phyloP scores from a whole-genome alignment of 2,888 invertebrate species.

The Brenthis hecate region DNA sequence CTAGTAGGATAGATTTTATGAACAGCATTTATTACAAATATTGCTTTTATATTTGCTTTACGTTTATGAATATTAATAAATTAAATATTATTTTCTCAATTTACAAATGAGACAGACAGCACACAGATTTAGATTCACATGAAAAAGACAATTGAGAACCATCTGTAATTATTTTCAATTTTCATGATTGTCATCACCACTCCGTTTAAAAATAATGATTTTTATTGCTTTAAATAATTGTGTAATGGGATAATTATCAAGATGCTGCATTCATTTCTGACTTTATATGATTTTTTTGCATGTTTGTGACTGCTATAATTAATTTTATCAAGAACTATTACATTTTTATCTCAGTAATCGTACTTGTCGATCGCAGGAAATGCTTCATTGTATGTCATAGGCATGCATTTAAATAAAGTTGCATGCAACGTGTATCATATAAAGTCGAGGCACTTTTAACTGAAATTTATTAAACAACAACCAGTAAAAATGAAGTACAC shows the following conservation, averaged over 20 bases:
- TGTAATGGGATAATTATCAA: conserved; percentile 27
- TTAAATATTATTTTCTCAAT: too few relatives aligned
- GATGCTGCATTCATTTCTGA: conserved; percentile 22
- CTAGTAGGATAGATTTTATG: too few relatives aligned
- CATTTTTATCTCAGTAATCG: conserved; percentile 62
- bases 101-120: too few relatives aligned
- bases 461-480: conserved; percentile 49
- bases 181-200: conserved; percentile 22
- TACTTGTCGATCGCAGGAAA: conserved; percentile 67
- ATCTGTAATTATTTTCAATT: not conserved
- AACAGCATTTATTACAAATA: too few relatives aligned
- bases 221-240: conserved; percentile 20
- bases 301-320: conserved; percentile 50
- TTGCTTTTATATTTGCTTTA: too few relatives aligned
- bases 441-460: conserved; percentile 47
- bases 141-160: conserved; percentile 2
- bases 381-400: conserved; percentile 71
- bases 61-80: too few relatives aligned
- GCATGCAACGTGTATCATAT: conserved; percentile 60
- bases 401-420: conserved; percentile 52
- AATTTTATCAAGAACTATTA: conserved; percentile 52
- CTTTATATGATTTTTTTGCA: conserved; percentile 35
- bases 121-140: not conserved
- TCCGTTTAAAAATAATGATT: conserved; percentile 30
- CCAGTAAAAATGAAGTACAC: conserved; percentile 63